Base-by-base conservation (phyloP, 2,113 vertebrate species). In the Oryzias celebensis region DNA sequence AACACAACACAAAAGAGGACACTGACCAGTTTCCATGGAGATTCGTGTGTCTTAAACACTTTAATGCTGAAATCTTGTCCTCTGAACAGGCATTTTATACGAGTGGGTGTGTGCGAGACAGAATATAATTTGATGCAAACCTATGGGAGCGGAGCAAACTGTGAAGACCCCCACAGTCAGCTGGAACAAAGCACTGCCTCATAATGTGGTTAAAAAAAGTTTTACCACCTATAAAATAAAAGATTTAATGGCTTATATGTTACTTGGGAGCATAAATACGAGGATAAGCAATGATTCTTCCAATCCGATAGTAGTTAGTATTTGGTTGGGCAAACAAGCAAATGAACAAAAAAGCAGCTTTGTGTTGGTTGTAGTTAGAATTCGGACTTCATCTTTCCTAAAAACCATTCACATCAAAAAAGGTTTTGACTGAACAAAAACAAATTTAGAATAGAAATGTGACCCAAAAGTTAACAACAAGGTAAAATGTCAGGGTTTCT, bases 11-110 rank as follows among this genome's bases (percentile, higher is more conserved):
- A 20, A 64, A 52, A 23, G n/a, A 61, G 52, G 56, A 62, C 57
- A 78, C 49, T 2, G 6, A 62, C 56, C 45, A 31, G 83, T 88
- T 85, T 56, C 85, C 75, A 88, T 83, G 85, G 83, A 82, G 75
- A 87, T 72, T 52, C 41, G 7, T 2, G 41, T 43, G 68, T 71
- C 56, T 77, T 31, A 50, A 77, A 65, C 67, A 73, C 75, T 48
- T 73, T 71, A 16, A 56, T 61, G 66, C 44, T 18, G 7, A 65
- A 74, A 64, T 79, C 62, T 12, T 66, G 57, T 73, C 67, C 36
- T 52, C 46, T 1, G 22, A 69, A 45, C 68, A 77, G 73, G 63
- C 61, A 31, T 55, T 13, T 15, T 44, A 22, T 46, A 23, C 1
- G 54, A 22, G 62, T 62, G 76, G 24, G 60, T 0, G 59, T 43